Evolutionary conservation across 1,140 invertebrate genomes (phyloP).

Genomic region (Hyles vespertilio): DNA sequence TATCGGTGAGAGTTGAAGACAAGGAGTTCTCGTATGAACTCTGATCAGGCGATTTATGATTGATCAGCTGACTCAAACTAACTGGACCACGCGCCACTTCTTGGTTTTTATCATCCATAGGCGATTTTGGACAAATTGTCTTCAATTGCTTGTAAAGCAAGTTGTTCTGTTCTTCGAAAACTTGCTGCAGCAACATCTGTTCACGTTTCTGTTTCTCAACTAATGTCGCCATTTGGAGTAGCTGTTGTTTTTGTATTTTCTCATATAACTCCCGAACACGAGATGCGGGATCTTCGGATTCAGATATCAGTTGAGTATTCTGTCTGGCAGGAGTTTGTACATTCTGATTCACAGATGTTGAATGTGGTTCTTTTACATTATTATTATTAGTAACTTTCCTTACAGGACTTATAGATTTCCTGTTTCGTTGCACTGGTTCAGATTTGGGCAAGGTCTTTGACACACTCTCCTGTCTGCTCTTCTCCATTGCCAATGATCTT

Average conservation of each 20-base stretch:
- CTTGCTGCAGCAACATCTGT: slow-evolving; percentile 76
- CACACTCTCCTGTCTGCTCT: slow-evolving; percentile 20
- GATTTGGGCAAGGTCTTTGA: slow-evolving; percentile 38
- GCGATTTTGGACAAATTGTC: slow-evolving; percentile 66
- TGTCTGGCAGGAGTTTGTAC: background rate
- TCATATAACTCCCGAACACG: slow-evolving; percentile 61
- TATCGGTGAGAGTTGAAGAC: slow-evolving; percentile 49
- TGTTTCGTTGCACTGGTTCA: slow-evolving; percentile 37
- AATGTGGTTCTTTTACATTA: slow-evolving; percentile 20
- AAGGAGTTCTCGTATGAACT: slow-evolving; percentile 35
- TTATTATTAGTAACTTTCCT: slow-evolving; percentile 24
- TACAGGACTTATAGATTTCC: slow-evolving; percentile 32
- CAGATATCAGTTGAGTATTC: slow-evolving; percentile 19
- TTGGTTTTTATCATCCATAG: slow-evolving; percentile 40
- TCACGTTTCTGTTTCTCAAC: slow-evolving; percentile 77
- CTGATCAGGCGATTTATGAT: slow-evolving; percentile 35
- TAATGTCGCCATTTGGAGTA: slow-evolving; percentile 77
- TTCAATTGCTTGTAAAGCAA: slow-evolving; percentile 76
- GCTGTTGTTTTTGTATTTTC: slow-evolving; percentile 78
- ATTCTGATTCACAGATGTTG: background rate
- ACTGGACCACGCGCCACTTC: slow-evolving; percentile 47
- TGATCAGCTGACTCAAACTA: slow-evolving; percentile 63
- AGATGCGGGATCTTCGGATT: slow-evolving; percentile 54
- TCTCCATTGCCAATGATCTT: slow-evolving; percentile 37
- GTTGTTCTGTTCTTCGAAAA: slow-evolving; percentile 79